Evolutionary conservation across 2,888 invertebrate species (phyloP).

Genomic region (Anthophora plumipes): DNA sequence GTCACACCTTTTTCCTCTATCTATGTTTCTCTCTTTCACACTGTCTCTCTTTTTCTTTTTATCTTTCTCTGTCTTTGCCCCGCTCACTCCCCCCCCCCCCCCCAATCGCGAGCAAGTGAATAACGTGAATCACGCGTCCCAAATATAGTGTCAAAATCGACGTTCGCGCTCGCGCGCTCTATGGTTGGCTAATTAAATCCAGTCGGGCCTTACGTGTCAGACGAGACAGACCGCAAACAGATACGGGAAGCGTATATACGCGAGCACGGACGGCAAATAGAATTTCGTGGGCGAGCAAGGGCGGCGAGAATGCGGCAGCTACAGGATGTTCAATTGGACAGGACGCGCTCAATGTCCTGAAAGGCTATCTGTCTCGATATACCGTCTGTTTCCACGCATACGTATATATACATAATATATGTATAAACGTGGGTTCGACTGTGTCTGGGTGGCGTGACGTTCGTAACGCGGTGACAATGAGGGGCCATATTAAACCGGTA

Average conservation of each 20-base stretch:
- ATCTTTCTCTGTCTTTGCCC: slow-evolving; percentile 6
- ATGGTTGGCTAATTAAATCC: slow-evolving; percentile 66
- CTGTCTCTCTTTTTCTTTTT: too few relatives aligned
- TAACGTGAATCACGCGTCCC: not conserved
- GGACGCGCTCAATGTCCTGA: slow-evolving; percentile 81
- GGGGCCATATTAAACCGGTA: slow-evolving; percentile 72
- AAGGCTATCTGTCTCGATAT: slow-evolving; percentile 80
- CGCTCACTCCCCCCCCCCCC: too few relatives aligned
- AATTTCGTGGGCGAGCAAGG: slow-evolving; percentile 69
- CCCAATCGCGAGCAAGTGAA: not conserved
- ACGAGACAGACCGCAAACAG: slow-evolving; percentile 63
- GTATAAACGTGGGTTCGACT: slow-evolving; percentile 16
- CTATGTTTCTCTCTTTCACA: too few relatives aligned
- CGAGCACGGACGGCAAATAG: slow-evolving; percentile 71
- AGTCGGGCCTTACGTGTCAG: slow-evolving; percentile 58
- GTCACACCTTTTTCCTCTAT: too few relatives aligned
- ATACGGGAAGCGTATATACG: slow-evolving; percentile 40
- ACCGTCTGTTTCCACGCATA: slow-evolving; percentile 48
- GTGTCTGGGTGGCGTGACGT: slow-evolving; percentile 56
- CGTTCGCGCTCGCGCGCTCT: slow-evolving; percentile 33
- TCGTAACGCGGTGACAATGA: slow-evolving; percentile 71
- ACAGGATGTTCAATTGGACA: slow-evolving; percentile 80
- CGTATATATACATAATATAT: too few relatives aligned
- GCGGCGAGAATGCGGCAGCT: slow-evolving; percentile 58
- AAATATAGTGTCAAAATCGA: slow-evolving; percentile 58